Evolutionary conservation across 2,113 vertebrate genomes (phyloP), one percentile per base, ranked within the genome.

Genomic region (Aplodontia rufa): DNA sequence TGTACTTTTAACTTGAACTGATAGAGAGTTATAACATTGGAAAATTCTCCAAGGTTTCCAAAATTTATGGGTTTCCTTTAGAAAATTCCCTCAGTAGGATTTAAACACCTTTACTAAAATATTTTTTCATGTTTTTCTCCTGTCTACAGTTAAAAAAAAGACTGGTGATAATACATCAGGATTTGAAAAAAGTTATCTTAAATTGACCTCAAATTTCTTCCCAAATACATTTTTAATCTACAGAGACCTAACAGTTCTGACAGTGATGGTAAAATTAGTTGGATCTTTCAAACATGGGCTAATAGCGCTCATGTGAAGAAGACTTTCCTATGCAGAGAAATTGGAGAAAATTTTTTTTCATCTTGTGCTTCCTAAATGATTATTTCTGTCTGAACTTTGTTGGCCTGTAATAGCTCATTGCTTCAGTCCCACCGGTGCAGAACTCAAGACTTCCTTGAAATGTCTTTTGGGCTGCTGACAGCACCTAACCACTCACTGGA

Each of bases 171-270:
- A 91, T 66, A 42, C 47, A 26, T 6, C 12, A 74, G 47, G 2
- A n/a, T 84, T 87, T 90, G 93, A 74, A 51, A 94, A 90, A 95
- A 87, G 71, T 62, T 90, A 86, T 45, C 42, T 64, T 87, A 74
- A 91, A 95, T n/a, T 83, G 95, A 97, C 88, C 84, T 90, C 55
- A 64, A 71, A 79, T 81, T 95, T 96, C 42, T 74, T 81, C 24
- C 76, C 81, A 87, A 93, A 94, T 69, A 49, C 53, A 87, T 83
- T 93, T 95, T 85, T 92, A 90, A 78, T 17, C 28, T 42, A 47
- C 2, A 35, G 37, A 79, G 58, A 74, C 58, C 76, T 74, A 71
- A 35, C 74, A 62, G 78, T 95, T 93, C 47, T 58, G 88, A 87
- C 49, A 82, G 28, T 32, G 3, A 35, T n/a, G 37, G 24, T 66